These are phyloP conservation scores for Tachina lurida DNA, from an alignment of 2,888 invertebrate genomes.

Conservation along the genomic window DNA sequence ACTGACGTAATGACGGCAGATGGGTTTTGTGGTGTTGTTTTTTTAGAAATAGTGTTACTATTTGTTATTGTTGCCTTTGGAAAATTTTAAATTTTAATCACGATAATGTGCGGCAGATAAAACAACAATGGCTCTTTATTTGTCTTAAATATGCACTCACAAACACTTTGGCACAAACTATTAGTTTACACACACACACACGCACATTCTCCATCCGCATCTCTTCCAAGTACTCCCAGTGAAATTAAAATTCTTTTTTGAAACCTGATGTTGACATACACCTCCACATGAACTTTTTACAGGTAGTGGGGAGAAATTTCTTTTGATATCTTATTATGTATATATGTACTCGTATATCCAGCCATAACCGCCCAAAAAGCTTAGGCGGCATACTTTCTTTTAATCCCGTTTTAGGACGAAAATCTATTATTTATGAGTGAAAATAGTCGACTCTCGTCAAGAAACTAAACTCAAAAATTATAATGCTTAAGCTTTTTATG, in stretches of 20 bases:
- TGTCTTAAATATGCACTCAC: not conserved
- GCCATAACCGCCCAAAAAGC: too few species aligned
- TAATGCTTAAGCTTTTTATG: too few species aligned
- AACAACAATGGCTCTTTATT: constrained; percentile 52
- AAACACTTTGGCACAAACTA: constrained; percentile 8
- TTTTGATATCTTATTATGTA: too few species aligned
- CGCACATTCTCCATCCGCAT: not conserved
- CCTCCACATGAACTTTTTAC: not conserved
- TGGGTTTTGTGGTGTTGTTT: constrained; percentile 3
- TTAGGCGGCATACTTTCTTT: too few species aligned
- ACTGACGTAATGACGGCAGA: not conserved
- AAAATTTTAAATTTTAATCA: constrained; percentile 78
- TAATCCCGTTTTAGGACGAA: too few species aligned
- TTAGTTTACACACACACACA: not conserved
- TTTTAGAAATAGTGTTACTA: not conserved
- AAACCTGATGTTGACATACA: not conserved
- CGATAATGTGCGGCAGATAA: constrained; percentile 75
- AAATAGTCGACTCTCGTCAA: too few species aligned
- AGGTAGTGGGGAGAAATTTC: not conserved
- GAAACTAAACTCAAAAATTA: too few species aligned
- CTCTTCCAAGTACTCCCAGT: not conserved
- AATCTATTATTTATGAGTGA: too few species aligned
- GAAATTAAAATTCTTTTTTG: not conserved
- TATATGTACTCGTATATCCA: too few species aligned
- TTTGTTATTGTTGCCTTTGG: constrained; percentile 54